Evolutionary conservation across 2,113 vertebrate species (phyloP), one percentile per base, ranked within the genome.

Genomic region (Zootoca vivipara): DNA sequence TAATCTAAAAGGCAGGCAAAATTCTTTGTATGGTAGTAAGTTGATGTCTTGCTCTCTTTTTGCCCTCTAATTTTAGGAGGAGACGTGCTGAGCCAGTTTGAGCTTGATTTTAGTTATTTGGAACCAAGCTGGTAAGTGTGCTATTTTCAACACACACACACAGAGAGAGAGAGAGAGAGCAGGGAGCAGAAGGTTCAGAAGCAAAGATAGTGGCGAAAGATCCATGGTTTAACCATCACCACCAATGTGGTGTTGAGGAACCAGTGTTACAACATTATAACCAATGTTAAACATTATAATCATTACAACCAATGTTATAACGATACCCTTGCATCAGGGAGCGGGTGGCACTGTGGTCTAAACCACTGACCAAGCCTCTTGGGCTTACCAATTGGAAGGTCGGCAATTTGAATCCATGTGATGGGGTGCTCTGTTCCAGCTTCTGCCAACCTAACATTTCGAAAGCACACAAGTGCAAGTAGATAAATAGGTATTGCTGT

Each of bases 81-180:
- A 91, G 97, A 97, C 72, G 97, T 97, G 42, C 5, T 97, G 78
- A 97, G 97, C 92, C 97, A 97, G 58, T 97, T 94, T 95, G 96
- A 97, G 74, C 93, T 97, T 88, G 95, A 97, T 87, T 97, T 97
- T 93, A 95, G 95, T 92, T 97, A 97, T 73, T 93, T 97, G 38
- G 38, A 94, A 42, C 75, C 92, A 0, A 95, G 1, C 74, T 97
- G 97, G 97, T 97, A 95, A 97, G 96, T 72, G 1, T 82, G 89
- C 5, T 2, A 3, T 85, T 87, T 52, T 90, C 78, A 84, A 82
- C 24, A n/a, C 35, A 52, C 10, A 56, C 86, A 30, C 42, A 24
- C 87, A 1, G 26, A 30, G 28, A 38, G 40, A 46, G 46, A 52
- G 46, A 46, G 9, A 46, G 46, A 2, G 70, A 28, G 33, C 12